Percentiles rank a stretch among this genome's conserved stretches.
phyloP scores from a whole-genome alignment of 2,888 invertebrate genomes.

The Brachypterus glaber region DNA sequence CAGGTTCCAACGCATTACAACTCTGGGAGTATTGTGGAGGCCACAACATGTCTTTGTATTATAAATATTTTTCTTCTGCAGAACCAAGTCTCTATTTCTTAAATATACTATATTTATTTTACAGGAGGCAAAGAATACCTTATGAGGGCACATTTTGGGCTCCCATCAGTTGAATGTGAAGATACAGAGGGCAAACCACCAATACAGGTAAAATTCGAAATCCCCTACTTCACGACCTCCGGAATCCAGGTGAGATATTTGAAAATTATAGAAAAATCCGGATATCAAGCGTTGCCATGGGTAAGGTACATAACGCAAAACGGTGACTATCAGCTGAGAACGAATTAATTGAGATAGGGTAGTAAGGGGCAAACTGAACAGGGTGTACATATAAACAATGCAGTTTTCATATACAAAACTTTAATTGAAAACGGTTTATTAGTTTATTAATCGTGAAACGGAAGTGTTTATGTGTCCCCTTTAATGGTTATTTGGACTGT shows the following conservation, averaged over 20 bases:
- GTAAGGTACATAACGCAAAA: constrained; percentile 99
- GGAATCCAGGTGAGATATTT: constrained; percentile 95
- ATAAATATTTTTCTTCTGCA: no score
- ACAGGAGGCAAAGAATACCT: constrained; percentile 91
- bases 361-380: no score
- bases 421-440: no score
- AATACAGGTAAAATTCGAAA: constrained; percentile 97
- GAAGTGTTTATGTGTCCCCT: no score
- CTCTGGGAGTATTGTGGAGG: no score
- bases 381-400: no score
- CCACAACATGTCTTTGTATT: no score
- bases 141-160: constrained; percentile 95
- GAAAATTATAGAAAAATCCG: constrained; percentile 98
- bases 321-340: constrained; percentile 95
- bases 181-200: constrained; percentile 94
- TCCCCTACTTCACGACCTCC: constrained; percentile 97
- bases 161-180: constrained; percentile 92
- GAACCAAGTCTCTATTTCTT: background rate
- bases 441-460: no score
- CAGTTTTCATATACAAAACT: no score
- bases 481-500: no score
- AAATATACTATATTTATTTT: no score
- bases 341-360: constrained; percentile 68
- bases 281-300: constrained; percentile 98
- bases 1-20: no score